A percentile compares a stretch with the other conserved stretches of the same genome.
These are phyloP conservation scores for Caenorhabditis zanzibari DNA, from an alignment of 2,888 invertebrate genomes.

Conservation along the genomic window DNA sequence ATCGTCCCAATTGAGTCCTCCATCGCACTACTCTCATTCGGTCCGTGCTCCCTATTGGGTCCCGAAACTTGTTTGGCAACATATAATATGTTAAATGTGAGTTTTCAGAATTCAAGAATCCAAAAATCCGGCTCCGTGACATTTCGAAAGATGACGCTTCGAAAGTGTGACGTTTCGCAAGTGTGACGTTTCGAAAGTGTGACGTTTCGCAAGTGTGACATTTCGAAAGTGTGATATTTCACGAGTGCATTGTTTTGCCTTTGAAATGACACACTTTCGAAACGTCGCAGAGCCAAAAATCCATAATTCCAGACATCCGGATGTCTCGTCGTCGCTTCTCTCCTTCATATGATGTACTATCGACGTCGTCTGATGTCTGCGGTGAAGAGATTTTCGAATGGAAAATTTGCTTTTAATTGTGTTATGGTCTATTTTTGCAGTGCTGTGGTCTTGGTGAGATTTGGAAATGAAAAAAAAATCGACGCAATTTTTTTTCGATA, in stretches of 20 bases:
- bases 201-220: too few relatives aligned
- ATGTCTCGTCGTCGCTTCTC: constrained; percentile 52
- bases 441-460: constrained; percentile 32
- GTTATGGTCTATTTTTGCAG: constrained; percentile 35
- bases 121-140: too few relatives aligned
- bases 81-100: constrained; percentile 49
- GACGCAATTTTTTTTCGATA: too few relatives aligned
- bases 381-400: background rate
- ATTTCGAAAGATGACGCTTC: too few relatives aligned
- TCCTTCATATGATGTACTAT: constrained; percentile 54
- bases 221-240: too few relatives aligned
- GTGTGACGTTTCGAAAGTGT: too few relatives aligned
- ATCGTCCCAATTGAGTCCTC: constrained; percentile 46
- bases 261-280: too few relatives aligned
- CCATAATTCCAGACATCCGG: constrained; percentile 41
- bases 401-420: constrained; percentile 33
- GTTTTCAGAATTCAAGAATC: background rate
- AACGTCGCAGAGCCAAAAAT: background rate
- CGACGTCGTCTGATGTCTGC: constrained; percentile 25
- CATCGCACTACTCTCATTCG: constrained; percentile 46
- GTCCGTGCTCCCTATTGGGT: constrained; percentile 30
- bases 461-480: background rate
- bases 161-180: too few relatives aligned
- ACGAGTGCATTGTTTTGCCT: too few relatives aligned
- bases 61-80: constrained; percentile 37